Conservation (phyloP, 2,113 vertebrate genomes). For the Mionectes macconnelli region DNA sequence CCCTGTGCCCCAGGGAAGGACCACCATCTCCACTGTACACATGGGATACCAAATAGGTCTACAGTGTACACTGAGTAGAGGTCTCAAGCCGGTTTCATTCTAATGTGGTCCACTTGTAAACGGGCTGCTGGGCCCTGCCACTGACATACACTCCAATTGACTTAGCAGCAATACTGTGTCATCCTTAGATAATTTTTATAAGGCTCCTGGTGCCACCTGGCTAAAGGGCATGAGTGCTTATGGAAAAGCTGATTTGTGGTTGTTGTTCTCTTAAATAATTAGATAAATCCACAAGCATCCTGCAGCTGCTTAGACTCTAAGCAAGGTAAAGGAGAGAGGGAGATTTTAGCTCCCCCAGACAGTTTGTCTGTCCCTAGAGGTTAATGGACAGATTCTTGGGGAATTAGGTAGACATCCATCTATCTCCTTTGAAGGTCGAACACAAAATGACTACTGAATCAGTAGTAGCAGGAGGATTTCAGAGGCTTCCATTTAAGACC, state of each 20-base stretch:
- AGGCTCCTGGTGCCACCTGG: neutral
- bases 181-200: neutral
- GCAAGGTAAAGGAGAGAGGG: neutral
- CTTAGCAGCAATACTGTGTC: neutral
- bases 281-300: neutral
- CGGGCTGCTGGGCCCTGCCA: rapidly evolving
- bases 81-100: neutral
- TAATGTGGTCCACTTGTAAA: neutral
- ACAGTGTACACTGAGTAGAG: neutral
- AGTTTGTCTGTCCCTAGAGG: neutral
- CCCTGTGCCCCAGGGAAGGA: neutral
- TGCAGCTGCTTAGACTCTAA: neutral
- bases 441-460: neutral
- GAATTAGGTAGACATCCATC: neutral
- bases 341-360: neutral
- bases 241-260: neutral
- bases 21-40: neutral
- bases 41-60: neutral
- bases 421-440: neutral
- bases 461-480: neutral
- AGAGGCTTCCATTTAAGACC: neutral
- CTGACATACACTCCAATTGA: neutral
- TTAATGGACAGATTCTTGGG: neutral
- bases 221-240: neutral
- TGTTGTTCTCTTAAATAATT: neutral